Conservation (phyloP, 2,888 invertebrate genomes). For the Congeria kusceri region DNA sequence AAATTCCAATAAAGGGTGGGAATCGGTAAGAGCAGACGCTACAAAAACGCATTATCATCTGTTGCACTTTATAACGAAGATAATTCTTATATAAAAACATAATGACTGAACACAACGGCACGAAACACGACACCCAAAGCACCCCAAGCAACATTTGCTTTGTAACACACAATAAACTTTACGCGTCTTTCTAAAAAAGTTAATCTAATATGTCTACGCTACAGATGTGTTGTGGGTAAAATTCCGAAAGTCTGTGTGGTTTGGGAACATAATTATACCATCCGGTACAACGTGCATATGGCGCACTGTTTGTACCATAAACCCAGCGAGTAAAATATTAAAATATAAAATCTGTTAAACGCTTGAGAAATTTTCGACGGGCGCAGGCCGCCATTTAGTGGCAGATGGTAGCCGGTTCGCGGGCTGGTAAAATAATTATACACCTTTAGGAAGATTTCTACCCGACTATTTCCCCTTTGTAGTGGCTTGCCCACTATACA, state of each 20-base stretch:
- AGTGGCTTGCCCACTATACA: slow-evolving; percentile 23
- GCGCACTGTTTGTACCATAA: slow-evolving; percentile 29
- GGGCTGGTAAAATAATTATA: slow-evolving; percentile 57
- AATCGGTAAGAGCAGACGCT: too few species aligned
- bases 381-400: slow-evolving; percentile 29
- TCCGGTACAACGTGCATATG: slow-evolving; percentile 56
- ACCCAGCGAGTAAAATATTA: slow-evolving; percentile 45
- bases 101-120: too few species aligned
- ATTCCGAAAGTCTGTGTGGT: slow-evolving; percentile 42
- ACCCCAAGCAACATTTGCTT: too few species aligned
- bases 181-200: slow-evolving; percentile 1
- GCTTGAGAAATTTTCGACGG: slow-evolving; percentile 35
- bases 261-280: slow-evolving; percentile 54
- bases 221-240: slow-evolving; percentile 8
- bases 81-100: too few species aligned
- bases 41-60: too few species aligned
- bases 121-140: too few species aligned
- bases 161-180: too few species aligned
- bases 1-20: too few species aligned
- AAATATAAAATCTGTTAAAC: slow-evolving; percentile 55
- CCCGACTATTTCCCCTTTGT: slow-evolving; percentile 44
- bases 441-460: slow-evolving; percentile 29
- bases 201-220: slow-evolving; percentile 34
- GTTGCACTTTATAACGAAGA: too few species aligned
- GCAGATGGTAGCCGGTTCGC: slow-evolving; percentile 53